Evolutionary conservation across 1,140 invertebrate species (phyloP), one percentile per base, ranked within the genome.

Genomic region (Microplitis mediator): DNA sequence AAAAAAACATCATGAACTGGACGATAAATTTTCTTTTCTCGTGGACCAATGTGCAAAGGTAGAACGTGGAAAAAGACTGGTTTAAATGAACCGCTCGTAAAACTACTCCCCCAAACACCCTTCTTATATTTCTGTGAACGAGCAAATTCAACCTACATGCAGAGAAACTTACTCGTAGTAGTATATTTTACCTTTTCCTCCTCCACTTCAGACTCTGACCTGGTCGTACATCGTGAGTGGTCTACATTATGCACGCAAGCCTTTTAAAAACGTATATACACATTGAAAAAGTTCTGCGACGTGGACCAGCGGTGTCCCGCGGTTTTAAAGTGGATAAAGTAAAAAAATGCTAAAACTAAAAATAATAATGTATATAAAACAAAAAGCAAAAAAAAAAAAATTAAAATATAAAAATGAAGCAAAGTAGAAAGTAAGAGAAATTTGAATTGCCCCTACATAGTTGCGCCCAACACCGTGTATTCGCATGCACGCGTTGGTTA

Each of bases 181-280:
- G 50, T 67, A 31, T 54, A 35, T 34, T 31, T 13, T 36, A 34
- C 60, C 16, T 71, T 52, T 32, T 74, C 16, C 66, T 61, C 52
- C 60, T 69, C 54, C 36, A 16, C 23, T 58, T 58, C 34, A 6
- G 31, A 62, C 60, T 54, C 45, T 54, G 65, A 67, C 65, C 50
- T 34, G 65, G 31, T 50, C 62, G 67, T 73, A 69, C 39, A 61
- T 45, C 65, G 16, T 58, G 67, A 75, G 74, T 63, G 60, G 77
- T 73, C 74, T 82, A 74, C 73, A 81, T 82, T 81, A 82, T 82
- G 77, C 80, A 74, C 74, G 71, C 71, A 70, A 68, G 31, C 62
- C 72, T 79, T 78, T 79, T 77, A 79, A 79, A 80, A 79, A 63
- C 77, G 74, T 62, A 65, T 76, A 78, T 76, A 78, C 36, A 66